Conservation (phyloP, 2,888 invertebrate species). For the Villa cingulata region DNA sequence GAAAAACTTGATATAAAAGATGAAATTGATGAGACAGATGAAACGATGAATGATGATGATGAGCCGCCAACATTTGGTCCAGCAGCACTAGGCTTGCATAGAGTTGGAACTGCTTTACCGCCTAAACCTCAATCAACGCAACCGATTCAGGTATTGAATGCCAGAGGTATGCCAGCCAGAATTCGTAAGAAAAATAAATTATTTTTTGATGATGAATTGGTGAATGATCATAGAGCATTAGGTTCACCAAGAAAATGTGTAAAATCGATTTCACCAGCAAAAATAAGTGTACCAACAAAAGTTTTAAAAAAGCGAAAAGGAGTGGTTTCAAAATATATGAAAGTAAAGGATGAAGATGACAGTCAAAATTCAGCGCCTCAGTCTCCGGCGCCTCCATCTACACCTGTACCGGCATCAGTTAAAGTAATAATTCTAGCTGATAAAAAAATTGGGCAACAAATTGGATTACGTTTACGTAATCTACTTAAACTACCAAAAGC, state of each 20-base stretch:
- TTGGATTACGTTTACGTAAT: constrained; percentile 79
- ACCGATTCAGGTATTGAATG: constrained; percentile 68
- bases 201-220: constrained; percentile 80
- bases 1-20: no score
- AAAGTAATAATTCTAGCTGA: constrained; percentile 46
- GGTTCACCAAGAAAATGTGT: constrained; percentile 40
- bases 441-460: constrained; percentile 74
- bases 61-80: constrained; percentile 61
- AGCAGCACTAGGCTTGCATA: constrained; percentile 64
- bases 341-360: constrained; percentile 20
- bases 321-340: constrained; percentile 34
- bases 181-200: constrained; percentile 79
- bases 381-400: constrained; percentile 1
- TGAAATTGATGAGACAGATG: no score
- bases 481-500: constrained; percentile 94
- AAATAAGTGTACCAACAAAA: constrained; percentile 37
- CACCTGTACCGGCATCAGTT: not conserved
- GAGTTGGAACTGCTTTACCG: constrained; percentile 63
- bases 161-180: constrained; percentile 79
- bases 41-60: constrained; percentile 40
- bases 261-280: constrained; percentile 38
- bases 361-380: constrained; percentile 9
- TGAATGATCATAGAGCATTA: constrained; percentile 65
- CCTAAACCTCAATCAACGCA: constrained; percentile 53
- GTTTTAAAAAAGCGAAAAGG: constrained; percentile 37